Conservation (phyloP, 1,140 invertebrate species). For the Coptotermes formosanus region DNA sequence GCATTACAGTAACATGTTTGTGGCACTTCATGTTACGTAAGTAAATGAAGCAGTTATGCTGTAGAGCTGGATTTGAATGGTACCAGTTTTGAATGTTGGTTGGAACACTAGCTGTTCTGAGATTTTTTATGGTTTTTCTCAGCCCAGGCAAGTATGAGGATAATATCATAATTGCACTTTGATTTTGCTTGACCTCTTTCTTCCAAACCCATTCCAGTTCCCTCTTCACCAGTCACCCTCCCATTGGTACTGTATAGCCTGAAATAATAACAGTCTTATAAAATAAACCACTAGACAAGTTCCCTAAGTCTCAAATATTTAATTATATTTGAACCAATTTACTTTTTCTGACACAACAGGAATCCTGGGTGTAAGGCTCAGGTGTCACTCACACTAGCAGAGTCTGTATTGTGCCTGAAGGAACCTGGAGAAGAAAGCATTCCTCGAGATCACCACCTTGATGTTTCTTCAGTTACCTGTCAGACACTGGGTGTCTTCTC, state of each 20-base stretch:
- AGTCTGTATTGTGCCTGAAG: constrained; percentile 68
- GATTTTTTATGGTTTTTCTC: too few species aligned
- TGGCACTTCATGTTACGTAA: too few species aligned
- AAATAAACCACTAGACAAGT: neutral
- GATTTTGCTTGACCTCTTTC: too few species aligned
- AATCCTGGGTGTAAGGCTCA: constrained; percentile 66
- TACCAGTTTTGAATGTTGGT: too few species aligned
- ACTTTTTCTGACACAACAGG: constrained; percentile 41
- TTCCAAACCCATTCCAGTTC: too few species aligned
- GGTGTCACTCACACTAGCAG: constrained; percentile 66
- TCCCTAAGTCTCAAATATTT: neutral
- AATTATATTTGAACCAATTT: neutral
- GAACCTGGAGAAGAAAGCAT: constrained; percentile 70
- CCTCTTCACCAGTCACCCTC: too few species aligned
- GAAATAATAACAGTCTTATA: neutral
- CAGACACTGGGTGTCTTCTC: constrained; percentile 90
- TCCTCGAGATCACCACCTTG: constrained; percentile 86
- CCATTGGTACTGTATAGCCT: neutral
- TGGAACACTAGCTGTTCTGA: too few species aligned
- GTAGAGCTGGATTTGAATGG: too few species aligned
- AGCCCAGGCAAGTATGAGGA: too few species aligned
- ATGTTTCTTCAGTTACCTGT: constrained; percentile 81
- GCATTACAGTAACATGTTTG: too few species aligned
- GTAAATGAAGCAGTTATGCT: too few species aligned
- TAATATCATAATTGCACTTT: too few species aligned